These are phyloP conservation scores for Pantherophis guttatus DNA, from an alignment of 2,113 vertebrate genomes.

Conservation along the genomic window DNA sequence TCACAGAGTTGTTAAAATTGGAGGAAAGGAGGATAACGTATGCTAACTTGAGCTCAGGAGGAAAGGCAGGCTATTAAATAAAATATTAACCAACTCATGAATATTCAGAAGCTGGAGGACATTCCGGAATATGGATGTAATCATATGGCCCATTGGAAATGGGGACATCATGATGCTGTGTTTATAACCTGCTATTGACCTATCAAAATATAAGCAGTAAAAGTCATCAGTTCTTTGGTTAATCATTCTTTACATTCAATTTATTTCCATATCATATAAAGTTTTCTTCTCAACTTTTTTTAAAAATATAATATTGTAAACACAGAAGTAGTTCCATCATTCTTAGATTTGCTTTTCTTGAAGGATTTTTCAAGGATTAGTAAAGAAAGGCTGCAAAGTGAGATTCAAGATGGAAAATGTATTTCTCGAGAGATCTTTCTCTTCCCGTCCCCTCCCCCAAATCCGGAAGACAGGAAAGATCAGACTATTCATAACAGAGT, in stretches of 20 bases:
- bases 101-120: background rate
- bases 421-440: constrained; percentile 73
- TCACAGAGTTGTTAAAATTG: background rate
- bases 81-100: background rate
- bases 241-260: constrained; percentile 37
- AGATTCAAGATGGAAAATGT: constrained; percentile 71
- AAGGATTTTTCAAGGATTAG: constrained; percentile 21
- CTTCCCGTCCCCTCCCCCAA: constrained; percentile 54
- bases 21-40: background rate
- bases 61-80: background rate
- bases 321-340: no score
- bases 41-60: background rate
- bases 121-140: background rate
- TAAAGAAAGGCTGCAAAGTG: constrained; percentile 46
- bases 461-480: constrained; percentile 78
- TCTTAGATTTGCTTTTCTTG: constrained; percentile 25
- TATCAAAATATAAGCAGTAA: constrained; percentile 48
- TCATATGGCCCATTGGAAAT: constrained; percentile 5
- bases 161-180: background rate
- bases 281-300: background rate
- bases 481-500: constrained; percentile 66
- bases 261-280: constrained; percentile 24
- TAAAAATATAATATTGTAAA: background rate
- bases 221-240: constrained; percentile 31
- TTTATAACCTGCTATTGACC: background rate